A percentile compares a stretch with the other conserved stretches of the same genome.
phyloP scores from a whole-genome alignment of 2,113 vertebrate species.

The Chrysemys picta region DNA sequence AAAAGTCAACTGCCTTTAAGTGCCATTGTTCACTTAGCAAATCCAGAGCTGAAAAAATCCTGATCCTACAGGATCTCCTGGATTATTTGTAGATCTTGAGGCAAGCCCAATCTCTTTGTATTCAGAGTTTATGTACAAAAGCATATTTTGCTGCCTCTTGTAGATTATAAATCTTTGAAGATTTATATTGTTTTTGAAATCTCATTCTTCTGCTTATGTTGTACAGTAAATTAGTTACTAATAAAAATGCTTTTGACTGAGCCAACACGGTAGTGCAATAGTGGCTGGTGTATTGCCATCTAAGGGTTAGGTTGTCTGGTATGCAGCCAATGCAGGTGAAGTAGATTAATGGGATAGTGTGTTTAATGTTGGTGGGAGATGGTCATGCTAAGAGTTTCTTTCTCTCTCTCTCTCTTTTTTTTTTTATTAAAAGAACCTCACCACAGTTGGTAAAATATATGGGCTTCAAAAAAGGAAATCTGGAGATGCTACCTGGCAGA shows the following conservation, averaged over 20 bases:
- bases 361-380: not conserved
- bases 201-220: not conserved
- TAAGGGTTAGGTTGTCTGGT: not conserved
- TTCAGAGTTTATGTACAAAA: not conserved
- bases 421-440: not conserved
- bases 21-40: not conserved
- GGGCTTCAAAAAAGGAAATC: not conserved
- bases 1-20: not conserved
- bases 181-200: constrained; percentile 26
- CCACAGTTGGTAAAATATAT: not conserved
- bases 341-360: not conserved
- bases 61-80: not conserved
- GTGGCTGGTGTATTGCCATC: not conserved
- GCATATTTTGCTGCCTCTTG: constrained; percentile 1
- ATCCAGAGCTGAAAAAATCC: not conserved
- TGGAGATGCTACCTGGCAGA: not conserved
- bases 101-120: not conserved
- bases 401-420: not conserved
- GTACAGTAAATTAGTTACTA: constrained; percentile 14
- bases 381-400: not conserved
- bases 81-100: not conserved
- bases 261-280: constrained; percentile 4
- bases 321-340: not conserved
- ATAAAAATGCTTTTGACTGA: constrained; percentile 22
- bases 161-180: constrained; percentile 20